Percentiles rank a stretch among this genome's conserved stretches.
Evolutionary conservation across 1,140 invertebrate genomes (phyloP).

Genomic region (Procambarus virginalis): DNA sequence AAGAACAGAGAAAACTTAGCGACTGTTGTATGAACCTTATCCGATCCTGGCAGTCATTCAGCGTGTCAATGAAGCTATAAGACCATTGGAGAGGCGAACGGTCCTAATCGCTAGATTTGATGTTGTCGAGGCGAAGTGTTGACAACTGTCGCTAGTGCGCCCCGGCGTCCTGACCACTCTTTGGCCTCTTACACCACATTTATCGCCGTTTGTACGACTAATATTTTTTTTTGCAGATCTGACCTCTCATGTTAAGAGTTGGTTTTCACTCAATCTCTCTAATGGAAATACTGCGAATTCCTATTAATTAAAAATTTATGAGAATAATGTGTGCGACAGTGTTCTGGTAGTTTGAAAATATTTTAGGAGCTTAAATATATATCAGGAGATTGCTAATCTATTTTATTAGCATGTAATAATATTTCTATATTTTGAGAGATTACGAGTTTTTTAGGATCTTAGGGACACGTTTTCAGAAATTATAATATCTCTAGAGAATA

Average conservation of each 20-base stretch:
- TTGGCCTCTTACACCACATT: not conserved
- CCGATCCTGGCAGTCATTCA: not conserved
- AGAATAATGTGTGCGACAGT: too few species aligned
- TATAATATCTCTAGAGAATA: too few species aligned
- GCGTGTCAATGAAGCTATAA: constrained; percentile 15
- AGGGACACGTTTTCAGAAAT: too few species aligned
- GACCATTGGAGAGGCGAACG: not conserved
- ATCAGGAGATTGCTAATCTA: too few species aligned
- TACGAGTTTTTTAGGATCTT: too few species aligned
- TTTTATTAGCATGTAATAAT: too few species aligned
- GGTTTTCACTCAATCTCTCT: too few species aligned
- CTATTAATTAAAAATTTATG: too few species aligned
- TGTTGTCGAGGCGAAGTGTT: not conserved
- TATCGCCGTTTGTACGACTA: not conserved
- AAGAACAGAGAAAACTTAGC: not conserved
- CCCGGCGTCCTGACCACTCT: not conserved
- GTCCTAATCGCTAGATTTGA: not conserved
- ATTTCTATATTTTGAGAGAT: too few species aligned
- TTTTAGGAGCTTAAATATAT: too few species aligned
- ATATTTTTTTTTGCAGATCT: not conserved
- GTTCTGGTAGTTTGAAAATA: too few species aligned
- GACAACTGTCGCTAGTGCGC: not conserved
- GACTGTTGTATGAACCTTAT: not conserved
- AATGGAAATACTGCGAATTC: too few species aligned
- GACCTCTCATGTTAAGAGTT: not conserved